Conservation (phyloP, 2,888 invertebrate species). For the Aelia acuminata region DNA sequence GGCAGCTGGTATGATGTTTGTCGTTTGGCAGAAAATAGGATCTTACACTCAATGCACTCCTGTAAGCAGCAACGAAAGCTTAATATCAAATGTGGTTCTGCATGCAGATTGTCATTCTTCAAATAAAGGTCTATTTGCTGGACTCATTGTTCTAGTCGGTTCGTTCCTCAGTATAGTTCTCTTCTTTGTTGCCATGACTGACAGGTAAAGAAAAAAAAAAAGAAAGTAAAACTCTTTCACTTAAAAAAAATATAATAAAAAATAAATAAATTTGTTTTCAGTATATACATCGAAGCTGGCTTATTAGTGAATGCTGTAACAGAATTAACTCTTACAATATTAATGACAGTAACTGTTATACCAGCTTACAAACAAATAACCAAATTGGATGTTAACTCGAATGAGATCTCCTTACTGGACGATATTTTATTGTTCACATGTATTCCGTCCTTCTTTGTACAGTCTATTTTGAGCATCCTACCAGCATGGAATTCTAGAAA, state of each 20-base stretch:
- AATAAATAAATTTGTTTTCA: slow-evolving; percentile 66
- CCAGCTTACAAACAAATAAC: slow-evolving; percentile 77
- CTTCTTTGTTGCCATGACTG: slow-evolving; percentile 74
- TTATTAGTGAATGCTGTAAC: slow-evolving; percentile 72
- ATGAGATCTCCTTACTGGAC: slow-evolving; percentile 76
- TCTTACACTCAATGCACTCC: slow-evolving; percentile 70
- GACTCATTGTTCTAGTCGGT: slow-evolving; percentile 75
- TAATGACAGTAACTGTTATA: slow-evolving; percentile 75
- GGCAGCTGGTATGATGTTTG: slow-evolving; percentile 79
- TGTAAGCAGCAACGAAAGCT: slow-evolving; percentile 59
- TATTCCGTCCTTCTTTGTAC: slow-evolving; percentile 80
- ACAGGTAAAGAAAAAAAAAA: slow-evolving; percentile 70
- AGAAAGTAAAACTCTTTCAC: neutral
- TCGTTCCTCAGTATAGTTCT: slow-evolving; percentile 75
- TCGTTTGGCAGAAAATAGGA: slow-evolving; percentile 83
- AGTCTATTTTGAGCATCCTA: slow-evolving; percentile 78
- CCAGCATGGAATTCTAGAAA: slow-evolving; percentile 75
- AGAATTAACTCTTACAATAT: slow-evolving; percentile 72
- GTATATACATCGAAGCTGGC: slow-evolving; percentile 72
- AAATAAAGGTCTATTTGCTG: slow-evolving; percentile 81
- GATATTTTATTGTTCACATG: slow-evolving; percentile 80
- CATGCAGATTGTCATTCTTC: slow-evolving; percentile 84
- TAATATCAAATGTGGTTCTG: slow-evolving; percentile 74
- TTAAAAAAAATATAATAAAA: neutral
- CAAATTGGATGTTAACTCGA: slow-evolving; percentile 75